Conservation (phyloP, 2,797 vertebrate genomes). For the Xiphorhynchus erythropygius region DNA sequence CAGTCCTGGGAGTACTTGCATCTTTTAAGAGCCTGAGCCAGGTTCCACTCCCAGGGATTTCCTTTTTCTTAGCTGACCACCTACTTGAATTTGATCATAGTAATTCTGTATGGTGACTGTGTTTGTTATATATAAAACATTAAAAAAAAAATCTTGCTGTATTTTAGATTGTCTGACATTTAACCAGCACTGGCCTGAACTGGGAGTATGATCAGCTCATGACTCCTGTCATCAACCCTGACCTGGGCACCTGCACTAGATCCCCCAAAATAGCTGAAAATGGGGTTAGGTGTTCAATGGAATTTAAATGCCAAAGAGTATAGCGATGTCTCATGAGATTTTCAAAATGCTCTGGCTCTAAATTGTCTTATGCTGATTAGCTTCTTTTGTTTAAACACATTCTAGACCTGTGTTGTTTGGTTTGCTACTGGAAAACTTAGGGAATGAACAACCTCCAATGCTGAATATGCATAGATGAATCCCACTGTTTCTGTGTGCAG, state of each 20-base stretch:
- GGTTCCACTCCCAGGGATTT: neutral
- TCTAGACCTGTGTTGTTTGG: neutral
- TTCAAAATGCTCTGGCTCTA: neutral
- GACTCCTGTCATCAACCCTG: neutral
- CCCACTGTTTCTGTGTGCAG: neutral
- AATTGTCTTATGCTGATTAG: neutral
- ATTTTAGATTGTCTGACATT: neutral
- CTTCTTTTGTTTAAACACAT: neutral
- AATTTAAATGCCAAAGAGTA: neutral
- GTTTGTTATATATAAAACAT: neutral
- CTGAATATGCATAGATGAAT: neutral
- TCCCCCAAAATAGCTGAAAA: neutral
- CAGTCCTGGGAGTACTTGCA: neutral
- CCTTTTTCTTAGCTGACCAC: neutral
- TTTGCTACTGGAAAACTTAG: neutral
- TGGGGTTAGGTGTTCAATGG: neutral
- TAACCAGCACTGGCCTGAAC: neutral
- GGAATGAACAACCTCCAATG: neutral
- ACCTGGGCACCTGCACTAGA: neutral
- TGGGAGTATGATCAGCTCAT: neutral
- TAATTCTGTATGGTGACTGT: neutral
- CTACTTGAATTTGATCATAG: neutral
- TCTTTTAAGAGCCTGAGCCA: neutral
- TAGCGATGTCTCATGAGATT: neutral
- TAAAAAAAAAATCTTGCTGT: neutral